A percentile compares a stretch with the other conserved stretches of the same genome.
phyloP scores from a whole-genome alignment of 2,113 vertebrate species.

The Macroglossus sobrinus region DNA sequence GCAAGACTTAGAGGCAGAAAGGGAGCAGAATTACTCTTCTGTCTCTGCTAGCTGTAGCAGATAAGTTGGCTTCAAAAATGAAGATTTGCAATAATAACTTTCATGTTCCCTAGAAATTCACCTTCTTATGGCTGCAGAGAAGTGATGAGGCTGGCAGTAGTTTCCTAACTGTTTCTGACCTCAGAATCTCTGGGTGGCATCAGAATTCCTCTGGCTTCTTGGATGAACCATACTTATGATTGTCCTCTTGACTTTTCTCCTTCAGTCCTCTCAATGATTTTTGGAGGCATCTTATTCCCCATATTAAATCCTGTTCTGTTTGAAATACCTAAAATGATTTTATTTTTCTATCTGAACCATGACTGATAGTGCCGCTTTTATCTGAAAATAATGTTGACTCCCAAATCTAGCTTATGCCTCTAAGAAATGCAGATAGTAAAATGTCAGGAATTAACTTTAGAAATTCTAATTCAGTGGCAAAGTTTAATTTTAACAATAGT shows the following conservation, averaged over 20 bases:
- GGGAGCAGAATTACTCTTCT: neutral
- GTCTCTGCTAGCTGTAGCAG: neutral
- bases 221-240: neutral
- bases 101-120: neutral
- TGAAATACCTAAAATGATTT: neutral
- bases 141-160: neutral
- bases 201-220: neutral
- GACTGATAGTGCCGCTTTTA: neutral
- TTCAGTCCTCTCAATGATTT: neutral
- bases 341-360: neutral
- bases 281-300: neutral
- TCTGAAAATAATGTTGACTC: neutral
- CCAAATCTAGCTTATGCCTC: neutral
- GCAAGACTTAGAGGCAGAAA: neutral
- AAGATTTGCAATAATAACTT: neutral
- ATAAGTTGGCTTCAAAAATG: neutral
- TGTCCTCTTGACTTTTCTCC: neutral
- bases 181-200: neutral
- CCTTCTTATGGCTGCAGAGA: neutral
- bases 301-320: neutral
- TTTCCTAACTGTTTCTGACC: neutral
- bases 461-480: conserved; percentile 3
- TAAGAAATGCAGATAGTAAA: neutral
- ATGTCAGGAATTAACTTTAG: neutral
- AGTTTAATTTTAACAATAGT: neutral